Conservation (phyloP, 2,888 invertebrate genomes). For the Glyphotaelius pellucidus region DNA sequence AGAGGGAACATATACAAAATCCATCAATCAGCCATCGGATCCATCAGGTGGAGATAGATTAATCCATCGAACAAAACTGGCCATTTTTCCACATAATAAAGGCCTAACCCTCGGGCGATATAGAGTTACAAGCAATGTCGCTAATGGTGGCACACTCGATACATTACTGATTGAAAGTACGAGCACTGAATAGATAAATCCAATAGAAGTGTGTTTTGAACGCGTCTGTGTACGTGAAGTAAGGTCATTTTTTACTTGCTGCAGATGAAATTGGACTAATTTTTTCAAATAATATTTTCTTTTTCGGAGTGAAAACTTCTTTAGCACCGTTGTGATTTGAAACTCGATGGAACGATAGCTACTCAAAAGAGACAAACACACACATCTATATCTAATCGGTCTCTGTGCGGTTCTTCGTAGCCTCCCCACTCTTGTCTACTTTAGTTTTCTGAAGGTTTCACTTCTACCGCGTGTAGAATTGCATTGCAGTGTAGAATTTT, state of each 20-base stretch:
- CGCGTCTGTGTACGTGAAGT: background rate
- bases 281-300: too few species aligned
- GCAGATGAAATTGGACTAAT: background rate
- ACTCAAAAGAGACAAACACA: too few species aligned
- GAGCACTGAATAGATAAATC: background rate
- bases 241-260: background rate
- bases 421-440: too few species aligned
- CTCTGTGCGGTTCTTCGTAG: too few species aligned
- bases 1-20: background rate
- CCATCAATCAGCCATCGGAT: background rate
- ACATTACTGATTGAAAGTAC: background rate
- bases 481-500: too few species aligned
- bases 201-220: background rate
- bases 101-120: background rate
- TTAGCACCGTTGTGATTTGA: too few species aligned
- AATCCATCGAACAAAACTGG: background rate
- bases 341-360: too few species aligned
- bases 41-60: background rate
- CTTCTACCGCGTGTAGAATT: too few species aligned
- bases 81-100: background rate
- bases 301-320: too few species aligned
- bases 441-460: too few species aligned
- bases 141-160: background rate
- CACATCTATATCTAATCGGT: too few species aligned
- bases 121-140: background rate